phyloP scores from a whole-genome alignment of 1,140 invertebrate species.

The Gonioctena quinquepunctata region DNA sequence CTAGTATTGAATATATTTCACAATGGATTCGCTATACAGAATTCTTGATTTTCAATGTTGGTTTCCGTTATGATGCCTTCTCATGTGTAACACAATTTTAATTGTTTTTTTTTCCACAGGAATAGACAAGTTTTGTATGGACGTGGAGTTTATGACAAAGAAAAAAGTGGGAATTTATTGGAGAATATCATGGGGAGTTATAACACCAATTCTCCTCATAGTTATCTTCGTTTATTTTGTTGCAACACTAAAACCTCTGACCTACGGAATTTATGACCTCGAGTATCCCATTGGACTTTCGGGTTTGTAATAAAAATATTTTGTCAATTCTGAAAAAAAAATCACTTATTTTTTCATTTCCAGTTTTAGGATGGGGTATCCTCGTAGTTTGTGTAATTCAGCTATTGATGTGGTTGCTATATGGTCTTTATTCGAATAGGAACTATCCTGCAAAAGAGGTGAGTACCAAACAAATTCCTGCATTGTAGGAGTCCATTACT shows the following conservation, averaged over 20 bases:
- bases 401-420: slow-evolving; percentile 38
- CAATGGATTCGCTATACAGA: too few species aligned
- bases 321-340: not conserved
- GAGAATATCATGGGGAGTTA: slow-evolving; percentile 79
- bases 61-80: too few species aligned
- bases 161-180: slow-evolving; percentile 74
- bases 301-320: slow-evolving; percentile 21
- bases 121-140: slow-evolving; percentile 64
- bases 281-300: slow-evolving; percentile 41
- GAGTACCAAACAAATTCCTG: too few species aligned
- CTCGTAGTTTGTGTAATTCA: slow-evolving; percentile 39
- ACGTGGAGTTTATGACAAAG: slow-evolving; percentile 73
- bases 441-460: slow-evolving; percentile 28
- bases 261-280: slow-evolving; percentile 56
- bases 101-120: slow-evolving; percentile 59
- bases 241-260: slow-evolving; percentile 59
- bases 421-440: slow-evolving; percentile 37
- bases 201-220: slow-evolving; percentile 74
- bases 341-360: slow-evolving; percentile 13
- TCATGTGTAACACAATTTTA: too few species aligned
- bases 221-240: slow-evolving; percentile 71
- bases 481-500: too few species aligned
- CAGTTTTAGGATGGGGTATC: slow-evolving; percentile 46
- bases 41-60: too few species aligned
- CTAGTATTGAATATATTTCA: too few species aligned